Conservation (phyloP, 2,113 vertebrate species). For the Antidorcas marsupialis region DNA sequence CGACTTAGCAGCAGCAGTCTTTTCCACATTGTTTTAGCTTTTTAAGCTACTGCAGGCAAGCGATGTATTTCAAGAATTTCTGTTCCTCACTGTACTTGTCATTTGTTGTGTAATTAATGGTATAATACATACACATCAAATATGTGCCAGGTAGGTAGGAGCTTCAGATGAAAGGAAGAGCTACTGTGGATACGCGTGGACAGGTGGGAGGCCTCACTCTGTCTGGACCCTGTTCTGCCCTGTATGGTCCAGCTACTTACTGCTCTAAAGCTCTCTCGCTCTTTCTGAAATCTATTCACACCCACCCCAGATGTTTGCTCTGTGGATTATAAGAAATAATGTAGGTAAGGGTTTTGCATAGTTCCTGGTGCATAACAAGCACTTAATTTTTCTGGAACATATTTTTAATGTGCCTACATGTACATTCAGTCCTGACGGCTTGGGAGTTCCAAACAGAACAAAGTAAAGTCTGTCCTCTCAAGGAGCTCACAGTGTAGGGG, state of each 20-base stretch:
- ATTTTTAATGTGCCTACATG: not conserved
- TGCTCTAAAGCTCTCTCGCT: not conserved
- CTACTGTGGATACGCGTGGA: no score
- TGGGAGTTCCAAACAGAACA: not conserved
- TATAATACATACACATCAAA: not conserved
- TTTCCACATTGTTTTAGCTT: not conserved
- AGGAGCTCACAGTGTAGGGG: not conserved
- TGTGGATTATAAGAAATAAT: not conserved
- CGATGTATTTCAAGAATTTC: not conserved
- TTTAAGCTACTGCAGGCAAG: not conserved
- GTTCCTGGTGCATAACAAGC: not conserved
- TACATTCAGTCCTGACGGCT: not conserved
- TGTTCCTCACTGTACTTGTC: not conserved
- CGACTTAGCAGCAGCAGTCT: not conserved
- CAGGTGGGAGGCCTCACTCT: not conserved
- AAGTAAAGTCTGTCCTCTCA: not conserved
- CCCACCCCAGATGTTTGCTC: not conserved
- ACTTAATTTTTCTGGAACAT: not conserved
- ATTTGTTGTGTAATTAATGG: not conserved
- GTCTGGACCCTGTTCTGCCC: not conserved
- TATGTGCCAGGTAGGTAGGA: not conserved
- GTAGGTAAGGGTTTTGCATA: not conserved
- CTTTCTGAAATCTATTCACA: not conserved
- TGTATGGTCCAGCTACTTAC: not conserved
- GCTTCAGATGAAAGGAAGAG: not conserved